Evolutionary conservation across 2,888 invertebrate species (phyloP), one percentile per base, ranked within the genome.

Genomic region (Callyntrura guangdongensis): DNA sequence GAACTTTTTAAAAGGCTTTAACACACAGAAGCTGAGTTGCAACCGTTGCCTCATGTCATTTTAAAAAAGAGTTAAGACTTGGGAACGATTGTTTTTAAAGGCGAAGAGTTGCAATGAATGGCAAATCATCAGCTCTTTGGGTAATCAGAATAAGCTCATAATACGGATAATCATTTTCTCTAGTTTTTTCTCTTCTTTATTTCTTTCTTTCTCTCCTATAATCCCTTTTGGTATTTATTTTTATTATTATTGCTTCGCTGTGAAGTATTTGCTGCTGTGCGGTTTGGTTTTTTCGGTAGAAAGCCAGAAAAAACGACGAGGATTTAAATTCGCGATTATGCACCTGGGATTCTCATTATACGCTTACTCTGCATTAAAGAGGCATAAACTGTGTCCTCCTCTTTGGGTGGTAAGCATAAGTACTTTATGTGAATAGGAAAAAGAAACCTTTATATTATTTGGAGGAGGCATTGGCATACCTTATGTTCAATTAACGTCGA

Each of bases 401-500:
- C 79, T 79, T 59, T 79, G 79, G 79, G 79, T 79, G 79, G 79
- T 79, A 79, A n/a, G n/a, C n/a, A n/a, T n/a, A n/a, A n/a, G n/a
- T n/a, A n/a, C n/a, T 79, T 79, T n/a, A 6, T 79, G 25, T 56
- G 47, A 17, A 36, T 36, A 49, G 20, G 12, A 20, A 74, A 74
- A 22, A 14, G 61, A 61, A 22, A 2, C 14, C 61, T 11, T 61
- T 61, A 17, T 61, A 17, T 61, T 61, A 22, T 61, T 22, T 20
- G 5, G 61, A 22, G 22, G 61, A 22, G 22, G 61, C 61, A 56
- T 53, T 56, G 74, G 79, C 79, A 79, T 79, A 56, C 79, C 53
- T 17, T 79, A 53, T 6, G 49, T 56, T 53, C 45, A 12, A n/a
- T 49, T 74, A 47, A 74, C 47, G 72, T 45, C 17, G 72, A 72